A percentile compares a stretch with the other conserved stretches of the same genome.
Conservation (phyloP, 2,888 invertebrate species). For the Amphipyra tragopoginis region DNA sequence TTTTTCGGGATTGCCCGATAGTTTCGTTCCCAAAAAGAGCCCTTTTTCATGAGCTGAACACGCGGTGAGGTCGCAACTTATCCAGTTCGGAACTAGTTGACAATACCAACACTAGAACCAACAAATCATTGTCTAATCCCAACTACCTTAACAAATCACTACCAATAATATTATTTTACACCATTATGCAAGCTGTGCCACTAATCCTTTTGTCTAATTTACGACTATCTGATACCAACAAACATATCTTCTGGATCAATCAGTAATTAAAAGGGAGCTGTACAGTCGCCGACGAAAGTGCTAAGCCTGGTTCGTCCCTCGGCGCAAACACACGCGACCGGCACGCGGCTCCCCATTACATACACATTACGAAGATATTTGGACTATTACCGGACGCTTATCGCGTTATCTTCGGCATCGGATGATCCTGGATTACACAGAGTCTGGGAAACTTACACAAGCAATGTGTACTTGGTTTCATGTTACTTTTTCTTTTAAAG, state of each 20-base stretch:
- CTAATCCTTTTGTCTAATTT: conserved; percentile 82
- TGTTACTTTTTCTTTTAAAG: conserved; percentile 16
- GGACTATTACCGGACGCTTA: conserved; percentile 82
- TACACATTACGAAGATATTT: conserved; percentile 84
- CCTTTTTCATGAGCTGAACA: no score
- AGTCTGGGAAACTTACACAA: conserved; percentile 73
- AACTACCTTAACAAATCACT: conserved; percentile 41
- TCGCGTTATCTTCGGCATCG: conserved; percentile 82
- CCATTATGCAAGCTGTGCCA: conserved; percentile 56
- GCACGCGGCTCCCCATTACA: conserved; percentile 81
- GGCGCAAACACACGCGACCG: conserved; percentile 70
- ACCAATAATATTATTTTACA: conserved; percentile 59
- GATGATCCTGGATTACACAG: conserved; percentile 77
- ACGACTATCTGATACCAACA: conserved; percentile 70
- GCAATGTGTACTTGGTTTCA: conserved; percentile 22
- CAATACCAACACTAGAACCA: background rate
- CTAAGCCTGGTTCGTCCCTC: conserved; percentile 78
- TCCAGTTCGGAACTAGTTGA: no score
- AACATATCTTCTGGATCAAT: conserved; percentile 79
- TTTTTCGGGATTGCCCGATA: no score
- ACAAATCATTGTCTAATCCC: conserved; percentile 35
- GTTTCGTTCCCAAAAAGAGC: no score
- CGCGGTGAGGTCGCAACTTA: no score
- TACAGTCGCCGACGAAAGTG: conserved; percentile 80
- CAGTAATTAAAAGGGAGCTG: conserved; percentile 81